A percentile compares a stretch with the other conserved stretches of the same genome.
Evolutionary conservation across 2,888 invertebrate species (phyloP).

Genomic region (Margaritifera margaritifera): DNA sequence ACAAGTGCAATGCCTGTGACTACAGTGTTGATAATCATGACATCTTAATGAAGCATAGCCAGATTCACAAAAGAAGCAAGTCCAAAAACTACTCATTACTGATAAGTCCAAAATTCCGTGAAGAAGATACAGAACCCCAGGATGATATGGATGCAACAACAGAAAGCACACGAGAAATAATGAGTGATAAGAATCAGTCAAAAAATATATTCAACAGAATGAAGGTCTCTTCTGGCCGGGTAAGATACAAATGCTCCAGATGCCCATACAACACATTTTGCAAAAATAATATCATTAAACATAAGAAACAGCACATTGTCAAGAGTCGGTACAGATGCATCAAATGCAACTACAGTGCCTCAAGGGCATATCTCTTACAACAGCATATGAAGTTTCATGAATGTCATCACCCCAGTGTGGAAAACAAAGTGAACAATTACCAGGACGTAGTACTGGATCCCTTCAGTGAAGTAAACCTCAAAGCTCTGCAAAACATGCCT

Average conservation of each 20-base stretch:
- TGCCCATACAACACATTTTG: slow-evolving; percentile 58
- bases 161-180: too few species aligned
- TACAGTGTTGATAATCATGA: slow-evolving; percentile 49
- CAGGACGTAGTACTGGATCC: slow-evolving; percentile 54
- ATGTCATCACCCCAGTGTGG: slow-evolving; percentile 14
- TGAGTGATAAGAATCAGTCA: neutral
- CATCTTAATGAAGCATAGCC: slow-evolving; percentile 50
- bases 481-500: slow-evolving; percentile 33
- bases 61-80: slow-evolving; percentile 34
- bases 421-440: slow-evolving; percentile 20
- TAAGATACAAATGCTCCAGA: slow-evolving; percentile 52
- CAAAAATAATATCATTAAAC: slow-evolving; percentile 57
- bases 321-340: slow-evolving; percentile 55
- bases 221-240: slow-evolving; percentile 20
- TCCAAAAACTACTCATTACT: too few species aligned
- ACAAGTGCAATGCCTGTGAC: slow-evolving; percentile 55
- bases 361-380: slow-evolving; percentile 45
- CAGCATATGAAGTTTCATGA: slow-evolving; percentile 59
- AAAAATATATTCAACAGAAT: slow-evolving; percentile 24
- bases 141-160: too few species aligned
- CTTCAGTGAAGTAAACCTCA: slow-evolving; percentile 38
- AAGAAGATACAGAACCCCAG: too few species aligned
- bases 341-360: slow-evolving; percentile 58
- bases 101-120: too few species aligned
- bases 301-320: slow-evolving; percentile 54